Evolutionary conservation across 2,113 vertebrate species (phyloP).

Genomic region (Agelaius tricolor): DNA sequence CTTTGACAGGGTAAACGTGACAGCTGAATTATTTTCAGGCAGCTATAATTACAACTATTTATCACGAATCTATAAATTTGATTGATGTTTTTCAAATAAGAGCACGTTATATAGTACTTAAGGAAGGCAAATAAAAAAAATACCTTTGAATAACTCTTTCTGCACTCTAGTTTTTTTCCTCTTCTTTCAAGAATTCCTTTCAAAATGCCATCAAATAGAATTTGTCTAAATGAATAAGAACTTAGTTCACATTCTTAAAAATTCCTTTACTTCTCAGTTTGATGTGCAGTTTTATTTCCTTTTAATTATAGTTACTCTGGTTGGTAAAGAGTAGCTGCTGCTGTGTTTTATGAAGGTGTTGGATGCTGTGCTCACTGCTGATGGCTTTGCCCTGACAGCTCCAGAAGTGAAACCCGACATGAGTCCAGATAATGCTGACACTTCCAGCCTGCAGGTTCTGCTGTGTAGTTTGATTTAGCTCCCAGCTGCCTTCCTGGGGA

Average conservation of each 20-base stretch:
- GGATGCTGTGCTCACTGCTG: background rate
- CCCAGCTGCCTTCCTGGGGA: background rate
- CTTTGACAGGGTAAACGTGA: constrained; percentile 56
- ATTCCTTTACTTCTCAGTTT: background rate
- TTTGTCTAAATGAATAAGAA: constrained; percentile 40
- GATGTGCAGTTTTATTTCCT: constrained; percentile 19
- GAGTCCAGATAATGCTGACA: background rate
- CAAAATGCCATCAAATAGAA: constrained; percentile 26
- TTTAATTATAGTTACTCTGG: background rate
- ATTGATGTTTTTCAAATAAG: constrained; percentile 61
- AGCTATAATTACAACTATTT: constrained; percentile 48
- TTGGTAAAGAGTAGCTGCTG: background rate
- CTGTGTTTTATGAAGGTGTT: background rate
- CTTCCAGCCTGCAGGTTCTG: background rate
- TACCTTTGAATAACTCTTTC: constrained; percentile 19
- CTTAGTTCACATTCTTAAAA: background rate
- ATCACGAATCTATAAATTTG: constrained; percentile 32
- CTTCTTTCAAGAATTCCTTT: constrained; percentile 33
- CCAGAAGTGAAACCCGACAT: background rate
- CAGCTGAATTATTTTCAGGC: constrained; percentile 61
- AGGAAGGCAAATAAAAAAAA: constrained; percentile 3
- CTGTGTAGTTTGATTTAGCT: background rate
- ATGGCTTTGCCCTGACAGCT: background rate
- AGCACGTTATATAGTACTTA: background rate
- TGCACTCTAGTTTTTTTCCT: background rate